Base-by-base conservation (phyloP, 2,888 invertebrate species). In the Chrysotoxum bicinctum region DNA sequence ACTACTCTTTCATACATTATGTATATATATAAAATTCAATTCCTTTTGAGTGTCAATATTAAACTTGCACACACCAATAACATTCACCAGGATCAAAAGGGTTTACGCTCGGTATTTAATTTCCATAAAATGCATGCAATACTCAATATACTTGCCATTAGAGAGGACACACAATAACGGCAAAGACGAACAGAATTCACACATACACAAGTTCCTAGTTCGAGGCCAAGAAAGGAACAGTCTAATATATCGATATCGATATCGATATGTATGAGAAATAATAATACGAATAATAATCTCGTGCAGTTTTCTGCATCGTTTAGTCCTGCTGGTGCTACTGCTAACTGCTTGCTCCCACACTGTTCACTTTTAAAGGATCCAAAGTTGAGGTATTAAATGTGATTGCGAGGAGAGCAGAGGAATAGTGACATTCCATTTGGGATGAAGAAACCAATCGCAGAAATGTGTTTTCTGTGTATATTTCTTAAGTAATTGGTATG, bases 401-500 rank as follows among this genome's bases (percentile, higher is more conserved):
- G 3, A 26, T 16, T 23, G 40, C 26, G 23, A 14, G 3, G 6
- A 50, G 14, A 26, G 7, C 5, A 21, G 7, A 56, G 7, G 14
- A 35, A 21, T 58, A 10, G 72, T 30, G 56, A 37, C 37, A 16
- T 30, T 19, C n/a, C 30, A 32, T 40, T 35, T n/a, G 40, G 54
- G 14, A 30, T 10, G 35, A 66, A 37, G 16, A 45, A 60, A 80
- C 69, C 85, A 85, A 85, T 85, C 76, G 68, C 56, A 68, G 80
- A 80, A 80, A 80, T 85, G 85, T 80, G 26, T 80, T 85, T 85
- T 80, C 80, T 73, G 76, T 80, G 80, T 85, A 85, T 80, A 85
- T 80, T 80, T 85, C 80, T 69, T 85, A 85, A 85, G 85, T 85
- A 85, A 85, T 85, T 85, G 85, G 76, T 56, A 80, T 80, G 75